Base-by-base conservation (phyloP, 2,113 vertebrate genomes). In the Austrofundulus limnaeus region DNA sequence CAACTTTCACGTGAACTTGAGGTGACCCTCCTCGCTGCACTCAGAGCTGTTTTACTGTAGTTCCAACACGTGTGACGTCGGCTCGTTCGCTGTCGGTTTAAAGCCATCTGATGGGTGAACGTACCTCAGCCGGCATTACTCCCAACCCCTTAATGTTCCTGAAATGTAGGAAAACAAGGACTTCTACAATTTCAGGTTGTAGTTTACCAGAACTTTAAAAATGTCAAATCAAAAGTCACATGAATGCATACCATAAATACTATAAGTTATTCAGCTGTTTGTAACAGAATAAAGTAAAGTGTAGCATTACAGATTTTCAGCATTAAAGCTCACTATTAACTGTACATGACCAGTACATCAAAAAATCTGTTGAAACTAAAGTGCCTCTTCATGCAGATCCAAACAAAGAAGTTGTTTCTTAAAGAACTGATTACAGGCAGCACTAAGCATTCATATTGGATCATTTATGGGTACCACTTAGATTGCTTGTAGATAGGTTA, bases 1-100 rank as follows among this genome's bases (percentile, higher is more conserved):
- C 82, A 62, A 72, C 57, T 39, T 62, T 34, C 62, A 61, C n/a
- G 61, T 80, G 78, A 78, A 83, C 74, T 81, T 13, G 39, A 17
- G 50, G 48, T 79, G 69, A 83, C 84, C 71, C 41, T 21, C 45
- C 53, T 43, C 60, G 42, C 78, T 56, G 47, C 64, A 71, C 66
- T 81, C 65, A 59, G 59, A 66, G 38, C 56, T 51, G 59, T 41
- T 34, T 72, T 61, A 68, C 63, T 59, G 59, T 41, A 63, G 25
- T 34, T 34, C 10, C 31, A 10, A 34, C 31, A 10, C 8, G 5
- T 8, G 31, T 34, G 31, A 5, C 8, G 31, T 57, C 1, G 53
- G 67, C 38, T 83, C 73, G 78, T 66, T 77, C 55, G 50, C 60
- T 43, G 21, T 55, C 23, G 13, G 20, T 49, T 31, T 66, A 12